Percentiles rank a stretch among this genome's conserved stretches.
phyloP scores from a whole-genome alignment of 2,113 vertebrate species.

The Pachycephala philippinensis region DNA sequence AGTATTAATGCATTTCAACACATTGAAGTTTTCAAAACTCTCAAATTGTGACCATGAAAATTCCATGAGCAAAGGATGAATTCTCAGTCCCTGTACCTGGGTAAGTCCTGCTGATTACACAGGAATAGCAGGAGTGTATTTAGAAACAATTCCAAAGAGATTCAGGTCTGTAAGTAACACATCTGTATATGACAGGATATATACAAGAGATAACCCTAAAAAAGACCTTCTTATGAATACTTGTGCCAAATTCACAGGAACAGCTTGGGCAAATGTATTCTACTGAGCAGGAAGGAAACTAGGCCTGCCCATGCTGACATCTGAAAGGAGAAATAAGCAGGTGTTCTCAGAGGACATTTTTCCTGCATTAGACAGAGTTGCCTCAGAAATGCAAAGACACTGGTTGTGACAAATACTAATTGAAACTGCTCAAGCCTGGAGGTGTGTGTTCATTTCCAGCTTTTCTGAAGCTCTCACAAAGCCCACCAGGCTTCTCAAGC shows the following conservation, averaged over 20 bases:
- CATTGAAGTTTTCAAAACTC: neutral
- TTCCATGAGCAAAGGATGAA: neutral
- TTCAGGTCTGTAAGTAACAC: slow-evolving; percentile 26
- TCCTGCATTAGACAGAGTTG: neutral
- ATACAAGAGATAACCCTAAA: neutral
- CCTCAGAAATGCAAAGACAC: neutral
- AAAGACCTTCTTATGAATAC: neutral
- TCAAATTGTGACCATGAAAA: slow-evolving; percentile 10
- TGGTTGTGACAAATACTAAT: neutral
- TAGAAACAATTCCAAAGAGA: slow-evolving; percentile 43
- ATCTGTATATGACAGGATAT: neutral
- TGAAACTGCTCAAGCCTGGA: neutral
- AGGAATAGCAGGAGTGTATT: neutral
- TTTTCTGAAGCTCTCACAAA: neutral
- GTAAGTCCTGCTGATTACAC: neutral
- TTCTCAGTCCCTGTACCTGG: neutral
- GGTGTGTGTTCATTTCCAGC: neutral
- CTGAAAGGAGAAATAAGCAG: slow-evolving; percentile 40
- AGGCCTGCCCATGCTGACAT: neutral
- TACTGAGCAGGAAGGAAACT: neutral
- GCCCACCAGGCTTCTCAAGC: neutral
- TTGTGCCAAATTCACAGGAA: neutral
- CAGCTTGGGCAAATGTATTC: neutral
- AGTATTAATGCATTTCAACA: slow-evolving; percentile 28
- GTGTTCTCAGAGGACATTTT: slow-evolving; percentile 7